phyloP scores from a whole-genome alignment of 2,113 vertebrate species.

The Tauraco erythrolophus region DNA sequence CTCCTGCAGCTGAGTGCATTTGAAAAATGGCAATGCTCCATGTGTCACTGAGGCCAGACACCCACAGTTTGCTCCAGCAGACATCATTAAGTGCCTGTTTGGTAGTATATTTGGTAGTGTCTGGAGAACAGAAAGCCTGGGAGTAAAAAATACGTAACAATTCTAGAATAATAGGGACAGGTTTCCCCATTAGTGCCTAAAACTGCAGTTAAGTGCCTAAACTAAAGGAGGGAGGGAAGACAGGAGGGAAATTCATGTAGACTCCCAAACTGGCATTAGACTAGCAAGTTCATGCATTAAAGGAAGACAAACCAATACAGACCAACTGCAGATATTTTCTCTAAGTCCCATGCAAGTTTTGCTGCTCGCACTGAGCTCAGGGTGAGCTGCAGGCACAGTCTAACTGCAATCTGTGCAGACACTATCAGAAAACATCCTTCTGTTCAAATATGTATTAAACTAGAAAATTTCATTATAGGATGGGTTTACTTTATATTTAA shows the following conservation, averaged over 20 bases:
- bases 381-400: background rate
- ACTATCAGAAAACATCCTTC: background rate
- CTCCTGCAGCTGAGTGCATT: background rate
- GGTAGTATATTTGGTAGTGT: background rate
- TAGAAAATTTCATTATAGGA: background rate
- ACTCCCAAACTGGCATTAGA: background rate
- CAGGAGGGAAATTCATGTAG: background rate
- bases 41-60: background rate
- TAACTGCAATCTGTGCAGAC: background rate
- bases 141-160: background rate
- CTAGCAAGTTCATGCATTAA: background rate
- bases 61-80: background rate
- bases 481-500: background rate
- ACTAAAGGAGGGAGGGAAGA: background rate
- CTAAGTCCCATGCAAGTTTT: background rate
- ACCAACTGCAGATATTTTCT: background rate
- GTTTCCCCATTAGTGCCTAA: background rate
- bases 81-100: background rate
- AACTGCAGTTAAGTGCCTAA: background rate
- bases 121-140: background rate
- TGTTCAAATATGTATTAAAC: conserved; percentile 39
- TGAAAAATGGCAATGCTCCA: background rate
- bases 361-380: background rate
- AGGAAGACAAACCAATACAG: background rate
- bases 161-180: background rate